Percentiles rank a stretch among this genome's conserved stretches.
phyloP scores from a whole-genome alignment of 2,113 vertebrate genomes.

The Herpailurus yagouaroundi region DNA sequence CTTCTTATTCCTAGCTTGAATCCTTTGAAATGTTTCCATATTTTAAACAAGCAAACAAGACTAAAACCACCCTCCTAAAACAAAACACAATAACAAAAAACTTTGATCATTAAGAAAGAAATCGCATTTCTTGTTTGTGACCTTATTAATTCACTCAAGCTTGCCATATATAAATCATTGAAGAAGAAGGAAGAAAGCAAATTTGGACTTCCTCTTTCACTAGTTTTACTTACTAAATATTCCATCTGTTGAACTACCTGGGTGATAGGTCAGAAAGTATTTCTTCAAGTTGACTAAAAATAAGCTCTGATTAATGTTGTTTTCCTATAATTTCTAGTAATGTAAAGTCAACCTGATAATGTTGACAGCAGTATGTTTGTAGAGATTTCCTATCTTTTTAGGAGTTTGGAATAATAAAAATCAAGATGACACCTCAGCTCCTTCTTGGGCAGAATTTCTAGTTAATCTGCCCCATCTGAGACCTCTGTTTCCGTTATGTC shows the following conservation, averaged over 20 bases:
- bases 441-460: constrained; percentile 16
- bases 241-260: neutral
- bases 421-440: neutral
- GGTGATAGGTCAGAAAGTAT: neutral
- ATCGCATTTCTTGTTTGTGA: neutral
- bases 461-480: neutral
- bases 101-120: neutral
- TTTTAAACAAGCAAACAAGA: neutral
- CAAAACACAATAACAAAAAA: neutral
- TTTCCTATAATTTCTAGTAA: neutral
- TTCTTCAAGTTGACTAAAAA: constrained; percentile 26
- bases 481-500: neutral
- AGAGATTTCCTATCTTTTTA: neutral
- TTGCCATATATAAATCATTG: neutral
- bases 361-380: neutral
- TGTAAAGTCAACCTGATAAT: neutral
- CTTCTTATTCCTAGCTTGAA: neutral
- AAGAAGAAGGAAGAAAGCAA: neutral
- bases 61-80: neutral
- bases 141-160: neutral
- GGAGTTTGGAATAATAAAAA: constrained; percentile 11
- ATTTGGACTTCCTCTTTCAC: neutral
- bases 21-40: neutral
- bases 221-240: neutral
- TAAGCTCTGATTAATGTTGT: neutral